A percentile compares a stretch with the other conserved stretches of the same genome.
Conservation (phyloP, 2,888 invertebrate genomes). For the Creontiades dilutus region DNA sequence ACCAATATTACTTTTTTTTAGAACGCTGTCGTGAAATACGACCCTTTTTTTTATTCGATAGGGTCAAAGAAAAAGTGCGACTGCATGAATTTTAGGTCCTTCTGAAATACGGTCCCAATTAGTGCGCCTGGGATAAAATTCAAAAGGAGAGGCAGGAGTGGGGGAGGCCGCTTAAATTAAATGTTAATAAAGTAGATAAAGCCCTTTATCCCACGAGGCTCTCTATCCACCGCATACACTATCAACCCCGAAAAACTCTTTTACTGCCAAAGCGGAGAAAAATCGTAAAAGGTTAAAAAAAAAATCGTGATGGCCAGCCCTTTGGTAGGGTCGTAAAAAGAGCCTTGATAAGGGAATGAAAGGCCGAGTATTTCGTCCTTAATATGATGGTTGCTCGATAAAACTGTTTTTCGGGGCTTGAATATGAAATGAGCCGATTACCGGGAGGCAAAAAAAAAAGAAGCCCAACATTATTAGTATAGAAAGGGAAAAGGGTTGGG, state of each 20-base stretch:
- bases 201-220: neutral
- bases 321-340: constrained; percentile 50
- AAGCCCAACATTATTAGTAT: constrained; percentile 6
- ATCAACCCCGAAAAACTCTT: constrained; percentile 59
- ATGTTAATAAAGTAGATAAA: constrained; percentile 62
- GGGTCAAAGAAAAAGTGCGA: too few species aligned
- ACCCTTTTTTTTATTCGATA: too few species aligned
- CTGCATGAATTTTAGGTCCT: neutral
- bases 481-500: neutral
- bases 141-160: neutral
- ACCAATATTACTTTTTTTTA: too few species aligned
- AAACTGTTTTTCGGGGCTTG: constrained; percentile 59
- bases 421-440: constrained; percentile 64
- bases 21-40: too few species aligned
- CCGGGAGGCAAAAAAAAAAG: constrained; percentile 19
- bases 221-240: constrained; percentile 20
- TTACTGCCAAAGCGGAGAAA: constrained; percentile 44
- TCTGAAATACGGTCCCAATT: constrained; percentile 61
- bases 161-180: constrained; percentile 47
- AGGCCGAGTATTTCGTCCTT: constrained; percentile 60
- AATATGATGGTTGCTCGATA: constrained; percentile 54
- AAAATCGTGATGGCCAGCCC: constrained; percentile 13
- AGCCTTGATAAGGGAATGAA: constrained; percentile 60
- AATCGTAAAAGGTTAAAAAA: constrained; percentile 52
- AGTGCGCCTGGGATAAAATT: neutral